A percentile compares a stretch with the other conserved stretches of the same genome.
Conservation (phyloP, 2,888 invertebrate genomes). For the Stictocephala bisonia region DNA sequence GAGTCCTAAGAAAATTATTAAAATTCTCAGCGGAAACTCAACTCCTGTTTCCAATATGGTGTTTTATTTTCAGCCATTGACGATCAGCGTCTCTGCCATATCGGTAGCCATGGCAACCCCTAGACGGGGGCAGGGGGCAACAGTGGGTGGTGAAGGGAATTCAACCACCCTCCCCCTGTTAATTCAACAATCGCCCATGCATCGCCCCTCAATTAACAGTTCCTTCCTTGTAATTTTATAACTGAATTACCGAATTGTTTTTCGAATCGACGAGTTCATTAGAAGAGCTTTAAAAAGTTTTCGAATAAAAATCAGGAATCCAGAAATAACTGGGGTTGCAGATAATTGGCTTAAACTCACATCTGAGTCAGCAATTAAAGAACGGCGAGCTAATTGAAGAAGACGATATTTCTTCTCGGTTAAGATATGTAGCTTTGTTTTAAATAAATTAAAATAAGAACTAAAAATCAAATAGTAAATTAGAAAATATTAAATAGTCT, state of each 20-base stretch:
- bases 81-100: neutral
- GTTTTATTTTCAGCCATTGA: slow-evolving; percentile 30
- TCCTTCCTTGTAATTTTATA: slow-evolving; percentile 28
- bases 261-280: slow-evolving; percentile 8
- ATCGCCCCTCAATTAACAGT: slow-evolving; percentile 3
- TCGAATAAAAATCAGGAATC: slow-evolving; percentile 26
- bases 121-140: too few species aligned
- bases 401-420: too few species aligned
- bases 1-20: neutral
- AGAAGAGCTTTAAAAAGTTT: slow-evolving; percentile 19
- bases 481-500: too few species aligned
- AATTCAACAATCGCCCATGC: neutral
- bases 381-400: too few species aligned
- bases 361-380: too few species aligned
- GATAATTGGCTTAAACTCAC: too few species aligned
- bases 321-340: slow-evolving; percentile 6
- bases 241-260: slow-evolving; percentile 22
- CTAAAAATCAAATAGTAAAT: too few species aligned
- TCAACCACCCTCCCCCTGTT: too few species aligned
- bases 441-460: too few species aligned
- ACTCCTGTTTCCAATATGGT: neutral
- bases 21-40: neutral
- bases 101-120: neutral
- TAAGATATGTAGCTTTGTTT: too few species aligned
- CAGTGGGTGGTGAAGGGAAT: too few species aligned